Evolutionary conservation across 2,888 invertebrate species (phyloP).

Genomic region (Polydrusus pterygomalis): DNA sequence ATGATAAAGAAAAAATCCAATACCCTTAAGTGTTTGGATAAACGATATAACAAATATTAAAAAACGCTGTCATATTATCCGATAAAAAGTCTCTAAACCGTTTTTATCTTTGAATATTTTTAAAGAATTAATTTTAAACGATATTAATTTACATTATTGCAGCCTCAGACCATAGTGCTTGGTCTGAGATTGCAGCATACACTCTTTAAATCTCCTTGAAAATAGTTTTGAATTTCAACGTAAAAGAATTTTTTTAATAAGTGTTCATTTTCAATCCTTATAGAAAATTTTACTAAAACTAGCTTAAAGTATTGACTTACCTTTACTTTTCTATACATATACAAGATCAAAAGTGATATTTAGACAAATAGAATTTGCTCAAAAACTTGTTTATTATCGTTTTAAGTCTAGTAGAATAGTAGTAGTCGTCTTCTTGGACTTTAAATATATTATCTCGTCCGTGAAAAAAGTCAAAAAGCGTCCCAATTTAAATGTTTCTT

Average conservation of each 20-base stretch:
- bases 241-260: background rate
- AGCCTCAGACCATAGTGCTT: no score
- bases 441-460: slow-evolving; percentile 1
- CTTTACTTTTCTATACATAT: slow-evolving; percentile 49
- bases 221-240: slow-evolving; percentile 5
- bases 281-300: slow-evolving; percentile 55
- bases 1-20: no score
- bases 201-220: background rate
- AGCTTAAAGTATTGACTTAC: slow-evolving; percentile 49
- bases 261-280: slow-evolving; percentile 28
- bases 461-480: slow-evolving; percentile 5
- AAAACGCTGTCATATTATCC: no score
- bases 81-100: no score
- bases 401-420: slow-evolving; percentile 51
- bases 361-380: slow-evolving; percentile 54
- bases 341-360: slow-evolving; percentile 52
- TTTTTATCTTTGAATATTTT: no score
- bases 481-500: background rate
- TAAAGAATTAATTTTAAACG: no score
- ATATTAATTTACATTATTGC: no score
- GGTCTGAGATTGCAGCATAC: no score
- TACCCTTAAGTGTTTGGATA: no score
- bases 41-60: no score
- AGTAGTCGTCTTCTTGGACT: slow-evolving; percentile 33
- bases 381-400: slow-evolving; percentile 42